phyloP scores from a whole-genome alignment of 2,797 vertebrate species.

The Typhlichthys eigenmanni region DNA sequence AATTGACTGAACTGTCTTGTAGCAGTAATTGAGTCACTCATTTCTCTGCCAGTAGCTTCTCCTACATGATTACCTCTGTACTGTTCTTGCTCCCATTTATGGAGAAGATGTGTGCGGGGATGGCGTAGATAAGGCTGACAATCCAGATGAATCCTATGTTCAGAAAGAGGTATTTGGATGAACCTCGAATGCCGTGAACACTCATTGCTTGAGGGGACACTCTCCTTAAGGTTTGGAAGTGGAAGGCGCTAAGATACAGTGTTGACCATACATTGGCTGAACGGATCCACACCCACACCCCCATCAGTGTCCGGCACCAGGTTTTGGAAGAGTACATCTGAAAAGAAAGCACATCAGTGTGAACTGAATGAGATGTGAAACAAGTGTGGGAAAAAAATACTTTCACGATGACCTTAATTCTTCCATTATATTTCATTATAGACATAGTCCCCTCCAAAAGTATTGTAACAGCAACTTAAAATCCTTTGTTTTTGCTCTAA shows the following conservation, averaged over 20 bases:
- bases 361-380: too few species aligned
- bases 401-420: too few species aligned
- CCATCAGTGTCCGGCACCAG: slow-evolving; percentile 81
- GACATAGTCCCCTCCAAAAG: too few species aligned
- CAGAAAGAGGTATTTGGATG: slow-evolving; percentile 52
- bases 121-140: slow-evolving; percentile 75
- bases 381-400: too few species aligned
- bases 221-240: slow-evolving; percentile 77
- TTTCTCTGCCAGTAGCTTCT: too few species aligned
- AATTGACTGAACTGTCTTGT: too few species aligned
- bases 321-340: slow-evolving; percentile 66
- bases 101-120: slow-evolving; percentile 79
- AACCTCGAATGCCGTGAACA: slow-evolving; percentile 26
- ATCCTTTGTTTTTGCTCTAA: too few species aligned
- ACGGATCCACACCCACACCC: slow-evolving; percentile 81
- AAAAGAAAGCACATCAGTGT: neutral
- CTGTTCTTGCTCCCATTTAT: slow-evolving; percentile 66
- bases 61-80: slow-evolving; percentile 71
- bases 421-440: too few species aligned
- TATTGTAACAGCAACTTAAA: too few species aligned
- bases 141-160: slow-evolving; percentile 72
- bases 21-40: too few species aligned
- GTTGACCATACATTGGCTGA: slow-evolving; percentile 83
- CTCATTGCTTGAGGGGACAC: slow-evolving; percentile 44
- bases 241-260: slow-evolving; percentile 79